phyloP scores from a whole-genome alignment of 2,797 vertebrate genomes.

The Chlorospingus flavigularis region DNA sequence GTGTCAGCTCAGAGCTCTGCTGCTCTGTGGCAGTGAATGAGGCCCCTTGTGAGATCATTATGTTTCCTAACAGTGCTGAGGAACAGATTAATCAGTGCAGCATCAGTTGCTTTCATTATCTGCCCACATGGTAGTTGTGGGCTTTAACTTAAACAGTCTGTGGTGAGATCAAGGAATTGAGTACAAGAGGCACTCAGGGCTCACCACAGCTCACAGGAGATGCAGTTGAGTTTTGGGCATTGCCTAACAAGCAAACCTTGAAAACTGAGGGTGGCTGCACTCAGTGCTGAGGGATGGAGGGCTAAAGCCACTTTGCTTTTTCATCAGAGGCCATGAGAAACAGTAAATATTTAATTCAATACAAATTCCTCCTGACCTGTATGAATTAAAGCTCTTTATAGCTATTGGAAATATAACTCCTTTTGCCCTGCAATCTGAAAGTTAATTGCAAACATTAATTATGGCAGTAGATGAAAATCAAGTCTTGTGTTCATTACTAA shows the following conservation, averaged over 20 bases:
- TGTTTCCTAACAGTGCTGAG: constrained; percentile 68
- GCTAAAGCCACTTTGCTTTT: neutral
- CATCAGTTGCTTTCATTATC: constrained; percentile 70
- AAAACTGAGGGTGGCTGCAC: neutral
- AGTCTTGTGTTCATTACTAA: neutral
- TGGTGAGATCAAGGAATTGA: constrained; percentile 34
- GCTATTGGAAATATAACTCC: neutral
- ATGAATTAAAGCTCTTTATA: neutral
- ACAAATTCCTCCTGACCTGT: neutral
- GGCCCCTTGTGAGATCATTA: constrained; percentile 71
- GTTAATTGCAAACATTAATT: constrained; percentile 21
- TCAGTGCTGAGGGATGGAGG: neutral
- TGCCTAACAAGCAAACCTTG: neutral
- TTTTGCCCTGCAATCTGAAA: neutral
- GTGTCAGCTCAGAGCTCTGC: constrained; percentile 65
- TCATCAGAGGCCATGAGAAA: neutral
- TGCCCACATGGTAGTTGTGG: constrained; percentile 57
- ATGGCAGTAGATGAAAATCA: neutral
- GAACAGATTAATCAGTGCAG: constrained; percentile 71
- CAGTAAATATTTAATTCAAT: neutral
- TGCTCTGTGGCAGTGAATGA: constrained; percentile 61
- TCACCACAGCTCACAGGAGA: neutral
- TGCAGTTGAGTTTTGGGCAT: neutral
- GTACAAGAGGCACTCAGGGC: constrained; percentile 3
- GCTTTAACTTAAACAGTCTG: constrained; percentile 63